A percentile compares a stretch with the other conserved stretches of the same genome.
Evolutionary conservation across 2,797 vertebrate species (phyloP).

Genomic region (Synanceia verrucosa): DNA sequence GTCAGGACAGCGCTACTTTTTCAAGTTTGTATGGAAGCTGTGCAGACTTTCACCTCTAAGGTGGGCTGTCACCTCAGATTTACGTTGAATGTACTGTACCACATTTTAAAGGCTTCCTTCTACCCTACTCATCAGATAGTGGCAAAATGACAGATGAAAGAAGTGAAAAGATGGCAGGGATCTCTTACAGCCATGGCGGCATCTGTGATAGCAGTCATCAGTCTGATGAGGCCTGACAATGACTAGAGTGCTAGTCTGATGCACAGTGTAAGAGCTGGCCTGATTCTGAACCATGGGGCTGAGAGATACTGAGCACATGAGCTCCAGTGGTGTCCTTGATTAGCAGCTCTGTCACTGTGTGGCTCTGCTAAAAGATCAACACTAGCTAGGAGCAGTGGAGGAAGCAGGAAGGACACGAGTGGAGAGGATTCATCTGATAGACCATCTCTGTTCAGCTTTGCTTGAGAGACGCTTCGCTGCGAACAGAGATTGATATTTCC

Average conservation of each 20-base stretch:
- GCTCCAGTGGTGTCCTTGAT: slow-evolving; percentile 34
- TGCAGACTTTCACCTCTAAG: slow-evolving; percentile 35
- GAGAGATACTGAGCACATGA: slow-evolving; percentile 38
- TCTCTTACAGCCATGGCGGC: slow-evolving; percentile 28
- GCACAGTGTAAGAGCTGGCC: slow-evolving; percentile 22
- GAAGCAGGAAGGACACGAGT: slow-evolving; percentile 21
- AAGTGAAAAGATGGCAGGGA: slow-evolving; percentile 38
- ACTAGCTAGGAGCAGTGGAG: slow-evolving; percentile 42
- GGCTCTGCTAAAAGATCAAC: slow-evolving; percentile 52
- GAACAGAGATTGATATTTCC: not conserved
- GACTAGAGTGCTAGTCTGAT: slow-evolving; percentile 38
- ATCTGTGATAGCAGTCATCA: slow-evolving; percentile 50
- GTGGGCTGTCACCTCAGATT: slow-evolving; percentile 56
- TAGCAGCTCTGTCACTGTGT: slow-evolving; percentile 55
- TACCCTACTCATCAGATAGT: slow-evolving; percentile 18
- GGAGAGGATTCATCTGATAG: slow-evolving; percentile 4
- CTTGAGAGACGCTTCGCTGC: not conserved
- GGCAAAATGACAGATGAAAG: slow-evolving; percentile 41
- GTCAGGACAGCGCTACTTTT: slow-evolving; percentile 31
- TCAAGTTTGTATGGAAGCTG: slow-evolving; percentile 16
- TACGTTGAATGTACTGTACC: slow-evolving; percentile 4
- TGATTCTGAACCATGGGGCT: slow-evolving; percentile 42
- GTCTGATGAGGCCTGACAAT: slow-evolving; percentile 61
- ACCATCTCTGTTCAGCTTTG: not conserved
- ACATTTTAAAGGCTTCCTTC: slow-evolving; percentile 31